Percentiles rank a stretch among this genome's conserved stretches.
These are phyloP conservation scores for Chlamydotis undulata DNA, from an alignment of 2,113 vertebrate genomes.

Conservation along the genomic window DNA sequence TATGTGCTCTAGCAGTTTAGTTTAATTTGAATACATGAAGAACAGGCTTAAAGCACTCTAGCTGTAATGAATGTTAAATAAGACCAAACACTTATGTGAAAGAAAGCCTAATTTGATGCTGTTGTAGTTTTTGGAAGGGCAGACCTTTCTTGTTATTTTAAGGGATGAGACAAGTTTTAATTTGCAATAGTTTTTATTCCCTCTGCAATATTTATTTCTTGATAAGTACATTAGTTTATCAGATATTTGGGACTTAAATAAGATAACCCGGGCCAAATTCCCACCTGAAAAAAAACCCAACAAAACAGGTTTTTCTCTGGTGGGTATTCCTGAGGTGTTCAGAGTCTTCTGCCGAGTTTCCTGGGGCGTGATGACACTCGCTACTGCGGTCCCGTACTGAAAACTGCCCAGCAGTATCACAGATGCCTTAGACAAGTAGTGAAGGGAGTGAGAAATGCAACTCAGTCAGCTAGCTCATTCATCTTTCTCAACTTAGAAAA, in stretches of 20 bases:
- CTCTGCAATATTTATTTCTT: background rate
- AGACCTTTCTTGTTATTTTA: background rate
- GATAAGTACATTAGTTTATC: background rate
- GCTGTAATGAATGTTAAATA: slow-evolving; percentile 8
- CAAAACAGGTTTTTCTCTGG: background rate
- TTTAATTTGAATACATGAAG: background rate
- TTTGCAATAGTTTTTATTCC: background rate
- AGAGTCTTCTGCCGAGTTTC: background rate
- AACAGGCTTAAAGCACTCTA: background rate
- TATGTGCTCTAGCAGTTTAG: background rate
- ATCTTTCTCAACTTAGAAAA: slow-evolving; percentile 25
- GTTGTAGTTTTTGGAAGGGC: background rate
- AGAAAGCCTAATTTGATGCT: background rate
- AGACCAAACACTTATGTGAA: background rate
- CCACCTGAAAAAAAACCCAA: background rate
- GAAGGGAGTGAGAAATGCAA: background rate
- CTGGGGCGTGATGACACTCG: background rate
- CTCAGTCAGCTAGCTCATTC: background rate
- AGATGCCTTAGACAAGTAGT: background rate
- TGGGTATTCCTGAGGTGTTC: background rate
- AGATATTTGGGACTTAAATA: background rate
- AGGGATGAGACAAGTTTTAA: background rate
- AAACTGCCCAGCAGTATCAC: background rate
- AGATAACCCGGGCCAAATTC: background rate
- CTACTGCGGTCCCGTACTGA: background rate